phyloP scores from a whole-genome alignment of 1,140 invertebrate species.

The Babylonia areolata region DNA sequence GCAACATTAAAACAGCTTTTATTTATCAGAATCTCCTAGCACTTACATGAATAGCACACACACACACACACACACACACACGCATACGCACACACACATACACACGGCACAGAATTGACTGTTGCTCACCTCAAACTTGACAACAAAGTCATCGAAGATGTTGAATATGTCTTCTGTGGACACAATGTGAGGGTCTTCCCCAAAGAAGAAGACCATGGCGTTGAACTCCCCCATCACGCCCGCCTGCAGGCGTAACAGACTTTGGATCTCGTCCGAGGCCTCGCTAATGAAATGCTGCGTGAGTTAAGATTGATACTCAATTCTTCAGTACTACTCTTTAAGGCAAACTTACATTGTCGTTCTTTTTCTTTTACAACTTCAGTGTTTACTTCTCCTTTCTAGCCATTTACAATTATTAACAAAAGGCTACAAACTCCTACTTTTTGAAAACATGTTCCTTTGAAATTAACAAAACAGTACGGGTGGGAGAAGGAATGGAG shows the following conservation, averaged over 20 bases:
- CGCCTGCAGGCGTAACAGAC: slow-evolving; percentile 65
- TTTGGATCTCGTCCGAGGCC: slow-evolving; percentile 70
- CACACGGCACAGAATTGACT: background rate
- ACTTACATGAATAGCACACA: too few relatives aligned
- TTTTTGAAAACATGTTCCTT: too few relatives aligned
- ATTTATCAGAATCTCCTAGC: too few relatives aligned
- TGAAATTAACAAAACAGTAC: too few relatives aligned
- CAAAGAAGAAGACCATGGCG: slow-evolving; percentile 69
- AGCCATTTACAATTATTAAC: too few relatives aligned
- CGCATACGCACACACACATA: background rate
- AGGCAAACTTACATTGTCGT: too few relatives aligned
- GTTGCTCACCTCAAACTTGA: slow-evolving; percentile 72
- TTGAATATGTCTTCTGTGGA: slow-evolving; percentile 69
- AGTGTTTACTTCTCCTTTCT: too few relatives aligned
- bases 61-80: background rate
- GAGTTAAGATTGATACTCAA: slow-evolving; percentile 4
- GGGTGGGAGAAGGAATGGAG: too few relatives aligned
- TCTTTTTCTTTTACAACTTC: too few relatives aligned
- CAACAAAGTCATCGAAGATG: slow-evolving; percentile 72
- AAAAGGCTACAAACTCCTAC: too few relatives aligned
- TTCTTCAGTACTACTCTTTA: too few relatives aligned
- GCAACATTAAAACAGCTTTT: too few relatives aligned
- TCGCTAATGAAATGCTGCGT: slow-evolving; percentile 70
- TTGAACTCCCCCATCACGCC: slow-evolving; percentile 67
- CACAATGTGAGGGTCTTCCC: slow-evolving; percentile 68